Evolutionary conservation across 2,797 vertebrate genomes (phyloP).

Genomic region (Sebastolobus alascanus): DNA sequence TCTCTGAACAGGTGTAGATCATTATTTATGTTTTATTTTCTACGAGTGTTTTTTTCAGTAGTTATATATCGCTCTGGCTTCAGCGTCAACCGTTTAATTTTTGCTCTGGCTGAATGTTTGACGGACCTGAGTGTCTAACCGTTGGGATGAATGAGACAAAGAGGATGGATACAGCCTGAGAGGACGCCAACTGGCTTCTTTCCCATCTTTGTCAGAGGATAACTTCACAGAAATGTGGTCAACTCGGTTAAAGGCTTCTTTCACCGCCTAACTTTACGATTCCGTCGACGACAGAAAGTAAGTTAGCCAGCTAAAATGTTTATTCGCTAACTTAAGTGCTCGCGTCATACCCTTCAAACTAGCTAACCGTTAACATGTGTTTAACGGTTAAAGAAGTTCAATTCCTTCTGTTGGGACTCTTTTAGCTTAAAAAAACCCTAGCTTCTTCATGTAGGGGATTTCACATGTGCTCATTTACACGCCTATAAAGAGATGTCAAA

Average conservation of each 20-base stretch:
- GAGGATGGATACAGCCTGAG: slow-evolving; percentile 43
- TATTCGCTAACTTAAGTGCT: background rate
- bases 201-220: accelerated
- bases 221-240: background rate
- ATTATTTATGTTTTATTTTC: accelerated
- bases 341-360: too few species aligned
- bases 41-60: accelerated
- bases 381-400: background rate
- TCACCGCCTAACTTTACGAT: slow-evolving; percentile 3
- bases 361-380: accelerated
- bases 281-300: slow-evolving; percentile 6
- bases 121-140: slow-evolving; percentile 37
- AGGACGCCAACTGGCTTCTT: background rate
- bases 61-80: background rate
- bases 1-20: background rate
- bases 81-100: background rate
- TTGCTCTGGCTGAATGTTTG: slow-evolving; percentile 41
- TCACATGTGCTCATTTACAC: too few species aligned
- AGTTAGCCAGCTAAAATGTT: background rate
- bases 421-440: too few species aligned
- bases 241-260: background rate
- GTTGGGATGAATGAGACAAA: slow-evolving; percentile 66
- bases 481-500: slow-evolving; percentile 12
- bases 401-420: too few species aligned
- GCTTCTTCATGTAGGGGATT: background rate